Conservation (phyloP, 37 sponge, comb jelly and placozoan genomes). For the Aphrocallistes beatrix region DNA sequence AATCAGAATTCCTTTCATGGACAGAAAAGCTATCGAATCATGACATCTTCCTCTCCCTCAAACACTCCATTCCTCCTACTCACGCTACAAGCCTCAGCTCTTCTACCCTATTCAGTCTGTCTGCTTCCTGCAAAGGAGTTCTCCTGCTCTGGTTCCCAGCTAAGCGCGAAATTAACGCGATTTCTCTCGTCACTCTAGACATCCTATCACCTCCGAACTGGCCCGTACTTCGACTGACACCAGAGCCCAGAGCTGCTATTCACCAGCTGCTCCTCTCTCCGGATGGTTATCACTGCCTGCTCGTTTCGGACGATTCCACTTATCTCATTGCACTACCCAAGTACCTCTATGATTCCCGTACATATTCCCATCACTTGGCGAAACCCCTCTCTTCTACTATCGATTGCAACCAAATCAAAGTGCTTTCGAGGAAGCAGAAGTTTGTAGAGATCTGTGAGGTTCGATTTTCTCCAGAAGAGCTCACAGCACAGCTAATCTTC, state of each 20-base stretch:
- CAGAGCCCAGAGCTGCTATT: background rate
- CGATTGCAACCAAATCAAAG: background rate
- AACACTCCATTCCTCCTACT: background rate
- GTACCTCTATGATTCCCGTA: background rate
- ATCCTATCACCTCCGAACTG: background rate
- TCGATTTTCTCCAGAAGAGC: background rate
- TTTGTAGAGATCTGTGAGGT: background rate
- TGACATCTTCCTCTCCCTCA: background rate
- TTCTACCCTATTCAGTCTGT: background rate
- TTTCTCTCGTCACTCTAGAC: background rate
- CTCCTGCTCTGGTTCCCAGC: background rate
- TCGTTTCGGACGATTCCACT: background rate
- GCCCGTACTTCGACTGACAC: background rate
- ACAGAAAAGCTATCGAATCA: background rate
- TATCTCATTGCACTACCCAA: background rate
- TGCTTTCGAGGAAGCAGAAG: background rate
- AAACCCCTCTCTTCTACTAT: background rate
- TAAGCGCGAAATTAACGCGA: background rate
- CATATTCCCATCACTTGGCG: background rate
- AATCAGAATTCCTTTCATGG: background rate
- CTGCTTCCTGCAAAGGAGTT: constrained; percentile 5
- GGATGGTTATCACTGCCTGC: background rate
- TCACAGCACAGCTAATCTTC: background rate
- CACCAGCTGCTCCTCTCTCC: background rate
- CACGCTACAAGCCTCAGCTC: background rate